phyloP scores from a whole-genome alignment of 2,113 vertebrate species.

The Ranitomeya imitator region DNA sequence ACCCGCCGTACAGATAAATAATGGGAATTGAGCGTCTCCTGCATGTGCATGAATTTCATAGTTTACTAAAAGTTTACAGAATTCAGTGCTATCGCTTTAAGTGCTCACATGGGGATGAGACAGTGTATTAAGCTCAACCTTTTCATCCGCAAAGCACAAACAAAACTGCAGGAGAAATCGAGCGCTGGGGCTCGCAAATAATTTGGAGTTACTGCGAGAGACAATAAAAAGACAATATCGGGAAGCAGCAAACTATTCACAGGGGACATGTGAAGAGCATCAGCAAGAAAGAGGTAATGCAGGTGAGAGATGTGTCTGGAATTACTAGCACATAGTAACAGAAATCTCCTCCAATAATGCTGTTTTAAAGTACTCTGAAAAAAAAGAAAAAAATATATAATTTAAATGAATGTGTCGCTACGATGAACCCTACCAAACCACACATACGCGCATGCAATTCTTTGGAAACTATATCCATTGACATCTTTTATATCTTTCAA shows the following conservation, averaged over 20 bases:
- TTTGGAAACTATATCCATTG: too few relatives aligned
- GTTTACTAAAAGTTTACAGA: constrained; percentile 26
- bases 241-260: constrained; percentile 21
- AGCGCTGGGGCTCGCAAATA: constrained; percentile 31
- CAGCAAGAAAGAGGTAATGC: constrained; percentile 8
- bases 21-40: neutral
- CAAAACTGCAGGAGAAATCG: constrained; percentile 38
- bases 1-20: neutral
- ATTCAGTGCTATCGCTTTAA: constrained; percentile 28
- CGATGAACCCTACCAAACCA: too few relatives aligned
- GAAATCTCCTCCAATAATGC: neutral
- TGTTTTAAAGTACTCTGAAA: neutral
- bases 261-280: neutral
- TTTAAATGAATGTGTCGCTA: neutral
- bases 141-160: constrained; percentile 44
- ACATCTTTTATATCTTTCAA: too few relatives aligned
- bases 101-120: constrained; percentile 10
- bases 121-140: constrained; percentile 32
- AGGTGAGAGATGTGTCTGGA: constrained; percentile 6
- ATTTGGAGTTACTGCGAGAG: constrained; percentile 27
- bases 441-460: too few relatives aligned
- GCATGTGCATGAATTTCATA: neutral
- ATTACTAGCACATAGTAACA: neutral
- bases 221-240: constrained; percentile 47
- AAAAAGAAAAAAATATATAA: neutral